Evolutionary conservation across 2,797 vertebrate species (phyloP).

Genomic region (Amphiprion clarkii): DNA sequence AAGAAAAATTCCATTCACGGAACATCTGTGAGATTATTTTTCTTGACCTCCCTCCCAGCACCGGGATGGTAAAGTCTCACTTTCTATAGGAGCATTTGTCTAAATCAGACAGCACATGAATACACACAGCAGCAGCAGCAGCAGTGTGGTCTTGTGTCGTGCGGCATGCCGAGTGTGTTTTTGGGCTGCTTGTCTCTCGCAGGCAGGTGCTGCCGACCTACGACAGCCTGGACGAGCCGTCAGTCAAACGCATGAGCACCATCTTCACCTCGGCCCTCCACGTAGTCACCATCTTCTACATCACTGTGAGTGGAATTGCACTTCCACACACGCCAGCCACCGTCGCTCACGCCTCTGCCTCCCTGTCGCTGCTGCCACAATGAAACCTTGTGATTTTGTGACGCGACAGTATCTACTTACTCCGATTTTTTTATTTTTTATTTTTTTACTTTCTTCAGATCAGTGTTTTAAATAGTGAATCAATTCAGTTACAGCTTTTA

Average conservation of each 20-base stretch:
- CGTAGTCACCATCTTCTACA: slow-evolving; percentile 97
- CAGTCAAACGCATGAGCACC: slow-evolving; percentile 98
- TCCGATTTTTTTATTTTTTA: not conserved
- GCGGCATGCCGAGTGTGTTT: slow-evolving; percentile 37
- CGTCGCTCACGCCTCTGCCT: not conserved
- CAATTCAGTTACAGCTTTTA: not conserved
- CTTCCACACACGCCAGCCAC: not conserved
- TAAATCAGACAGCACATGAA: slow-evolving; percentile 44
- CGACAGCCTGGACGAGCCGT: slow-evolving; percentile 97
- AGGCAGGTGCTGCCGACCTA: slow-evolving; percentile 99
- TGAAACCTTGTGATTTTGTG: not conserved
- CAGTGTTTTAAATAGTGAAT: not conserved
- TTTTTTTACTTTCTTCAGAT: not conserved
- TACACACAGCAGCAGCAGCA: slow-evolving; percentile 25
- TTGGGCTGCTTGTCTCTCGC: slow-evolving; percentile 56
- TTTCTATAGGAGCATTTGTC: not conserved
- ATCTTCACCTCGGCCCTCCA: slow-evolving; percentile 96
- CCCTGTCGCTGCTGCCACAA: not conserved
- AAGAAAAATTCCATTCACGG: not conserved
- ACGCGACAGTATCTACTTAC: too few species aligned
- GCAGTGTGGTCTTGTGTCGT: slow-evolving; percentile 20
- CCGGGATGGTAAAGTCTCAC: not conserved
- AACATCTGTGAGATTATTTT: slow-evolving; percentile 3
- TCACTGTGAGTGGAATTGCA: slow-evolving; percentile 89
- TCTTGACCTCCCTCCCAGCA: not conserved